Evolutionary conservation across 2,797 vertebrate genomes (phyloP), one percentile per base, ranked within the genome.

Genomic region (Okamejei kenojei): DNA sequence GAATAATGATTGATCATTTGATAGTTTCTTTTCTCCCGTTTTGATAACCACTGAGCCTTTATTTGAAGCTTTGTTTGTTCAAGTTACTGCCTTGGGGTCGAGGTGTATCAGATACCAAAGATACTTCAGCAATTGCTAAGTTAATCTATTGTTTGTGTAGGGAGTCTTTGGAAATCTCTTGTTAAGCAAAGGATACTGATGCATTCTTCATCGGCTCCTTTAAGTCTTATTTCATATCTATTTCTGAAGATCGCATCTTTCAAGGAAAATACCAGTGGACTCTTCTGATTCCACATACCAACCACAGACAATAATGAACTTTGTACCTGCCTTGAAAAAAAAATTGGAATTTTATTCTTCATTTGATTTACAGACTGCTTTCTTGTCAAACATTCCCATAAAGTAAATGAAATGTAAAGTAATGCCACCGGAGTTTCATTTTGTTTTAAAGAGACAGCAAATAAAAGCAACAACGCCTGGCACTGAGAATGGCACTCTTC

Each of bases 1-100:
- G 90, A 92, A 92, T 76, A 92, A 1, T 92, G 71, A 92, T 76
- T 92, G 90, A 92, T 74, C 90, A 58, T 92, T 35, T n/a, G 21
- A 92, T 92, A 38, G 71, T 54, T 92, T n/a, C 71, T 26, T 38
- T 73, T 58, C 76, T 74, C 35, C 71, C 71, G n/a, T 54, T 92
- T 92, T 76, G 38, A 74, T 92, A 92, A 29, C 71, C 21, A 92
- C 21, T 74, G 26, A 92, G 71, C 45, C 90, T 91, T 74, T 54
- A 76, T 92, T 76, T 17, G 71, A 76, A 74, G 90, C 2, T 54
- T 29, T 29, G 35, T 73, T 68, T 73, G 68, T 76, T 92, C 90
- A 92, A 74, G 68, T 92, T 92, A 92, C 71, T 92, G 90, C 90
- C 90, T 92, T 54, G 71, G 73, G 71, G 90, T 92, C 15, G 7